Base-by-base conservation (phyloP, 1,140 invertebrate species). In the Pararge aegeria region DNA sequence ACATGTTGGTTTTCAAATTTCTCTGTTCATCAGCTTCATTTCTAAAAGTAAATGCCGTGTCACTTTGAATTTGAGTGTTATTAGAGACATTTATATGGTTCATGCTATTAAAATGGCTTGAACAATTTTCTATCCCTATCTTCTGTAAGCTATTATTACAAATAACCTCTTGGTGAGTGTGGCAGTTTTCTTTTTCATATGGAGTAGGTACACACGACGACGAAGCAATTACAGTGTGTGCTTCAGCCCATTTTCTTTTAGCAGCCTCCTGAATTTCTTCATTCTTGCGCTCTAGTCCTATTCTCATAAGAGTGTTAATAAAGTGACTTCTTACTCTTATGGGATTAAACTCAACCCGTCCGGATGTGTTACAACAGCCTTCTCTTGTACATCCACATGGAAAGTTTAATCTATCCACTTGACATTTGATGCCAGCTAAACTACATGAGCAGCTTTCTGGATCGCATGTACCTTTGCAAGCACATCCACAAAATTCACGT, bases 291-390 rank as follows among this genome's bases (percentile, higher is more conserved):
- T 98, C 97, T 62, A 98, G 88, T 67, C 98, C 96, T 58, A 99
- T 82, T 53, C 97, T 93, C 97, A 99, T 98, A 7, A 99, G 90
- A 0, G 98, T 99, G 75, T 99, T 97, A 65, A 98, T 97, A 74
- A 98, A 99, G 89, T 99, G 98, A n/a, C 97, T 98, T 50, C 97
- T 93, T 1, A 99, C 98, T 54, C 98, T 93, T 21, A 97, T 94
- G 0, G 97, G 97, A 89, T 99, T 98, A 73, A 99, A 99, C 83
- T 99, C 98, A 60, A 99, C 96, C 55, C 98, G 92, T 5, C 98
- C 98, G 50, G 94, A 94, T 2, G 94, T 94, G 87, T 99, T 99
- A 27, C 94, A 95, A 88, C 98, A 99, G 46, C 97, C 96, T 73
- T 99, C 97, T 63, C 96, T 94, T 0, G 96, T 95, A 89, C 98